Evolutionary conservation across 2,797 vertebrate genomes (phyloP), one percentile per base, ranked within the genome.

Genomic region (Aulostomus chinensis): DNA sequence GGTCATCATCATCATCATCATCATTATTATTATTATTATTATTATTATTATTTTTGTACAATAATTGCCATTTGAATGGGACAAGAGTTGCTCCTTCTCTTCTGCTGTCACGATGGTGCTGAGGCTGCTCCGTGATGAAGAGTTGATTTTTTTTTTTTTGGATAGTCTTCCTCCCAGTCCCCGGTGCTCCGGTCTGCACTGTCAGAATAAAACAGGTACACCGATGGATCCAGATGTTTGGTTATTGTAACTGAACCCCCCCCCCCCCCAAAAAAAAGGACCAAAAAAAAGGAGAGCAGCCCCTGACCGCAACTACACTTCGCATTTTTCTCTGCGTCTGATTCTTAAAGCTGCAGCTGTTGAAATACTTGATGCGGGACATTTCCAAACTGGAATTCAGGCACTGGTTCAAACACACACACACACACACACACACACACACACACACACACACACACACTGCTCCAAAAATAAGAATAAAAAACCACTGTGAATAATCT

Each of bases 1-100:
- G 24, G 9, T 9, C 9, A 9, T 7, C 24, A 9, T 25, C 24
- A 25, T 25, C 24, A 9, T 25, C 18, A 6, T 24, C 70, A 40
- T 53, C 57, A 33, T 68, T 80, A 57, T 73, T 75, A 46, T 78
- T 72, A 37, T 46, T 60, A 41, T 18, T 56, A n/a, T 72, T 83
- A n/a, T n/a, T n/a, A n/a, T n/a, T n/a, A n/a, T n/a, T n/a, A n/a
- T 65, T 78, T 86, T 87, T 92, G 82, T 91, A 89, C 87, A 91
- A 85, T 89, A 89, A 89, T 89, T 86, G 83, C 83, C 87, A 73
- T 59, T 59, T 72, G 77, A 85, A 51, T 20, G 51, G 46, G 67
- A 63, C 64, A 26, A 70, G 71, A 68, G 20, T 37, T 5, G 32
- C 9, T 16, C 37, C 42, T 31, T 32, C 16, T 30, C 12, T 45